Evolutionary conservation across 2,888 invertebrate genomes (phyloP), one percentile per base, ranked within the genome.

Genomic region (Leptinotarsa haldemani): DNA sequence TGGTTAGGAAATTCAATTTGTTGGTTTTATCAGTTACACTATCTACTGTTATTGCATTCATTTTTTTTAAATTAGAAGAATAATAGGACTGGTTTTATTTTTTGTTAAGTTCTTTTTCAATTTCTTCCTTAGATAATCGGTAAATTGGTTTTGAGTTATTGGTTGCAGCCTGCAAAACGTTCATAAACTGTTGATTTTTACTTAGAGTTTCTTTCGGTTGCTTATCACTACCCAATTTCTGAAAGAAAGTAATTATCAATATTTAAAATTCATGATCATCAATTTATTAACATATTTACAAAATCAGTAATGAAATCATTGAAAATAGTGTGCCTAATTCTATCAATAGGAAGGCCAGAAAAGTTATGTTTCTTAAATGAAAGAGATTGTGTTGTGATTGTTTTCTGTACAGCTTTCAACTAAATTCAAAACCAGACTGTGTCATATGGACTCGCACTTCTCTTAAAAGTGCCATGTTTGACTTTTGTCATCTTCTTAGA

Each of bases 121-220:
- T 84, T 65, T 90, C 89, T 68, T 90, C 88, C 80, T 90, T 86
- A 79, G 78, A 86, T 87, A 84, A 87, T 85, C 84, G 85, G 88
- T 82, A 90, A 50, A 83, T 88, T 85, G 83, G 90, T 85, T 84
- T 88, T 12, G 85, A 83, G 70, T 85, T 88, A 69, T 88, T 83
- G 22, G 90, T 82, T 46, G 91, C 90, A 77, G 88, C 85, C 85
- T 89, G 88, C 63, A 92, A 82, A 71, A 90, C 85, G 75, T 87
- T 83, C 3, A 86, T 74, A 77, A 88, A 83, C 75, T 85, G 82
- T 75, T 86, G 82, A 50, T 83, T 83, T 79, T 86, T 85, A 48
- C 80, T 85, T 40, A 68, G 22, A 56, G 80, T 73, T 78, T 85
- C 83, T 46, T 78, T 72, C 48, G 76, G 74, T 72, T 82, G 79